A percentile compares a stretch with the other conserved stretches of the same genome.
Conservation (phyloP, 2,113 vertebrate genomes). For the Halichoerus grypus region DNA sequence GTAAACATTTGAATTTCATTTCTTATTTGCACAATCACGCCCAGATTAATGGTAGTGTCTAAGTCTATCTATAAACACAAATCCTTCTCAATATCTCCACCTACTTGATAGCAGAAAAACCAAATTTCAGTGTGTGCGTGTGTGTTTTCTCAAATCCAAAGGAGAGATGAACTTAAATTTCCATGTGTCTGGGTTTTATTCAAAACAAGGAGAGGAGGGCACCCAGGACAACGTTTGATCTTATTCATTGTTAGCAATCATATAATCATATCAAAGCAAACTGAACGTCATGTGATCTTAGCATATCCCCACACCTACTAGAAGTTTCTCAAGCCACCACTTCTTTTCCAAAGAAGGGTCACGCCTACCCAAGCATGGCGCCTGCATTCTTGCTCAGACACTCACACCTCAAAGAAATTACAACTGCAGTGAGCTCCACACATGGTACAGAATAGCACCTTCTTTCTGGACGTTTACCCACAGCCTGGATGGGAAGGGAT, state of each 20-base stretch:
- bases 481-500: too few relatives aligned
- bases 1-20: neutral
- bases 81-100: neutral
- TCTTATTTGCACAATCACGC: neutral
- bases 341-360: neutral
- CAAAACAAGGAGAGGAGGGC: neutral
- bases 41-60: neutral
- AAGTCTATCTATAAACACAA: neutral
- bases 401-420: neutral
- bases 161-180: neutral
- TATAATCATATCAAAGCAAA: neutral
- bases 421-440: accelerated
- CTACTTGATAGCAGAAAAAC: neutral
- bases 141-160: neutral
- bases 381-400: too few relatives aligned
- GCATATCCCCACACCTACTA: neutral
- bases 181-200: neutral
- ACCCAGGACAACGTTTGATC: neutral
- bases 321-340: neutral
- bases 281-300: neutral
- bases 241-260: neutral
- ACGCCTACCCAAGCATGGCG: accelerated
- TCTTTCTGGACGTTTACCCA: too few relatives aligned
- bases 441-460: too few relatives aligned
- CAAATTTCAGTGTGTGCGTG: neutral